Evolutionary conservation across 2,113 vertebrate species (phyloP), one percentile per base, ranked within the genome.

Genomic region (Eublepharis macularius): DNA sequence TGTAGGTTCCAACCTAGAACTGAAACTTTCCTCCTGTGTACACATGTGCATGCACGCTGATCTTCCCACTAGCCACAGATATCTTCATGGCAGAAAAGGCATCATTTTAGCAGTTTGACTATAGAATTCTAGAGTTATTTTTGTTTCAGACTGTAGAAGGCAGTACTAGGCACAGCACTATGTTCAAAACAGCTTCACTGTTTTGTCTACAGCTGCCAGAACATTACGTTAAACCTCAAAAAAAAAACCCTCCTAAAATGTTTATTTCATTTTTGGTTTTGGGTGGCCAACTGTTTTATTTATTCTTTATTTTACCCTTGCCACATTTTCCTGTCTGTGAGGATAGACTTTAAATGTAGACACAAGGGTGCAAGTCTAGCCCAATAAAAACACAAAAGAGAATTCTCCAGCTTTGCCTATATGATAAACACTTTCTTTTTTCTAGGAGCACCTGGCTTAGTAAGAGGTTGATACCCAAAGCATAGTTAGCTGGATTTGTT

Each of bases 401-500:
- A 86, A 87, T 65, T 66, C 76, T 79, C 43, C 54, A 41, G 77
- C 29, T 54, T 39, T 13, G 54, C 24, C 19, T 54, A 66, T 21
- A 49, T 66, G 68, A 49, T 74, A 51, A 87, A 81, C 19, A 5
- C 12, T 11, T 54, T 36, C 43, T 51, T 32, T 39, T 1, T 26
- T 2, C 16, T 74, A 74, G 26, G 47, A 75, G 76, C 60, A 83
- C 76, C 86, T 80, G 81, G 54, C 21, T 65, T 83, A 34, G 66
- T 54, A 34, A 43, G 74, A 73, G 68, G 36, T 57, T 73, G 45
- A 34, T 54, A 34, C 43, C 12, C 54, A 51, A 17, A 74, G 34
- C n/a, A 69, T 11, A 69, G 47, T 43, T 81, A 83, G 5, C 36
- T 85, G 83, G 69, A 39, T 82, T 88, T 89, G 34, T 93, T 90